Conservation (phyloP, 1,140 invertebrate species). For the Trichonephila inaurata region DNA sequence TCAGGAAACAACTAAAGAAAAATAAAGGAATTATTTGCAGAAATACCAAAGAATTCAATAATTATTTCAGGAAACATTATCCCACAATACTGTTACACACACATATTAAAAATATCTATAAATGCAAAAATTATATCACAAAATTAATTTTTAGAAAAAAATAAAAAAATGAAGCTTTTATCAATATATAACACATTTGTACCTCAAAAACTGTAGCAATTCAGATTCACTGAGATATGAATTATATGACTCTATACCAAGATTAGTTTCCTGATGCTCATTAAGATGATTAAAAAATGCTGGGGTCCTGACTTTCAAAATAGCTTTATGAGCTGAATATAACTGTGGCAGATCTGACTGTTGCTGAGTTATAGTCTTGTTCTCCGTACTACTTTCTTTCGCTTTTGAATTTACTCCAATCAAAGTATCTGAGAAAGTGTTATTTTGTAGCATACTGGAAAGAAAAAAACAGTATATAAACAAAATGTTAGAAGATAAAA, state of each 20-base stretch:
- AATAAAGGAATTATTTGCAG: no score
- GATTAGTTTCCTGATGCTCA: conserved; percentile 58
- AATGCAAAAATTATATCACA: no score
- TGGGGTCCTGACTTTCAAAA: conserved; percentile 73
- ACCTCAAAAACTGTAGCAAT: conserved; percentile 69
- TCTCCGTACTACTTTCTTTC: conserved; percentile 32
- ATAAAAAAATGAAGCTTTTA: not conserved
- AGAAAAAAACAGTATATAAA: not conserved
- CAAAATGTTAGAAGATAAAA: no score
- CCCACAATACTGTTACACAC: no score
- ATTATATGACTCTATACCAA: conserved; percentile 55
- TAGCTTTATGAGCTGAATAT: conserved; percentile 49
- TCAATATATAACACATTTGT: not conserved
- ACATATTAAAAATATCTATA: no score
- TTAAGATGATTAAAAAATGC: conserved; percentile 63
- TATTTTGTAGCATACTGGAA: conserved; percentile 68
- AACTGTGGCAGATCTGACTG: conserved; percentile 41
- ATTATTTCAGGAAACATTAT: no score
- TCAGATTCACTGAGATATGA: conserved; percentile 63
- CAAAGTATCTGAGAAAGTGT: conserved; percentile 58
- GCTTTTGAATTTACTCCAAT: conserved; percentile 45
- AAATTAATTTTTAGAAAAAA: no score
- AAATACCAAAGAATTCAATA: no score
- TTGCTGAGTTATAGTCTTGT: not conserved
- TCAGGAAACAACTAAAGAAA: no score